phyloP scores from a whole-genome alignment of 2,113 vertebrate genomes.

The Ia io region DNA sequence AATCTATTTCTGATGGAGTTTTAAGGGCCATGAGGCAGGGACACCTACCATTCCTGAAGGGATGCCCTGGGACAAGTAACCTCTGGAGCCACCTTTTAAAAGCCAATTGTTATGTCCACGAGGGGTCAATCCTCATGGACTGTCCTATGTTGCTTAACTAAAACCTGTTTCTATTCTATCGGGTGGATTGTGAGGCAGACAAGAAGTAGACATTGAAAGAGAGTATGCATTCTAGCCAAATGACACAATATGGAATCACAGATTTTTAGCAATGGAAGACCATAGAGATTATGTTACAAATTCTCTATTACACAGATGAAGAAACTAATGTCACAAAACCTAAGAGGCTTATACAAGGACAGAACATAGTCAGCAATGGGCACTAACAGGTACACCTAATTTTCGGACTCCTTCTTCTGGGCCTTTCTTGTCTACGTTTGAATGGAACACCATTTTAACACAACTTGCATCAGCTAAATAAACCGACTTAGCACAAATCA shows the following conservation, averaged over 20 bases:
- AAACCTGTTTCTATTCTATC: background rate
- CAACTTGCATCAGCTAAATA: background rate
- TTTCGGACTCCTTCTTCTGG: background rate
- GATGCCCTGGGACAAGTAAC: background rate
- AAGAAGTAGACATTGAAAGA: background rate
- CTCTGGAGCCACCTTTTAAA: background rate
- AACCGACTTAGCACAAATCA: background rate
- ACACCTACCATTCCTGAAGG: no score
- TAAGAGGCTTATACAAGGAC: background rate
- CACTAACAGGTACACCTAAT: background rate
- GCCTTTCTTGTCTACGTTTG: background rate
- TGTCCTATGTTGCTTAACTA: background rate
- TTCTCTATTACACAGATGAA: background rate
- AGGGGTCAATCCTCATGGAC: background rate
- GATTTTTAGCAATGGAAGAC: background rate
- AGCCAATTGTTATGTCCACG: background rate
- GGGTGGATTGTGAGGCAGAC: background rate
- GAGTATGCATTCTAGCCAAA: background rate
- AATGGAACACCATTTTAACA: background rate
- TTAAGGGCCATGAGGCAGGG: background rate
- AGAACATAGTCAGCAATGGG: no score
- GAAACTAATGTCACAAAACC: background rate
- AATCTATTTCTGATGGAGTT: background rate
- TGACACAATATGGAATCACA: background rate
- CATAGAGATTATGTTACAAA: rapidly evolving